Conservation (phyloP, 2,113 vertebrate genomes). For the Arothron firmamentum region DNA sequence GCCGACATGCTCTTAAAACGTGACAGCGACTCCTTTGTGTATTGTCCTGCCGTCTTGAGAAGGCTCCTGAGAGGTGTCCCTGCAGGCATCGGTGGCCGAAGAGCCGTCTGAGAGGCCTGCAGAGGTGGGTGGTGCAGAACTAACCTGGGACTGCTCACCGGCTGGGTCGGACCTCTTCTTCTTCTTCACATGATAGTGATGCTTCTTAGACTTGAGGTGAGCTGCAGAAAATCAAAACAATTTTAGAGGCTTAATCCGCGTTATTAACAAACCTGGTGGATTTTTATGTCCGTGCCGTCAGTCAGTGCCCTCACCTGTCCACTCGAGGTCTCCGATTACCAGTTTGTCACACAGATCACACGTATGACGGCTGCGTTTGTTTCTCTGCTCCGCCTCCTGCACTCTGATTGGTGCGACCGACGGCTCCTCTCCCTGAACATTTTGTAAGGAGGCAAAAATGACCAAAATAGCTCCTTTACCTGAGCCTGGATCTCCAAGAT, state of each 20-base stretch:
- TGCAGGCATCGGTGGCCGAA: slow-evolving; percentile 13
- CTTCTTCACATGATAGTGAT: slow-evolving; percentile 83
- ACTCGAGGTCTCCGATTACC: slow-evolving; percentile 92
- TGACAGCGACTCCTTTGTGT: slow-evolving; percentile 26
- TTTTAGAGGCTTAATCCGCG: too few species aligned
- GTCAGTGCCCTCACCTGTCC: slow-evolving; percentile 79
- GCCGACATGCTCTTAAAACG: slow-evolving; percentile 1
- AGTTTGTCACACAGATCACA: slow-evolving; percentile 86
- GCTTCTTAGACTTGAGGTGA: slow-evolving; percentile 89
- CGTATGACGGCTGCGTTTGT: slow-evolving; percentile 77
- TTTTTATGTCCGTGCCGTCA: too few species aligned
- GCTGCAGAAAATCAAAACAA: slow-evolving; percentile 64
- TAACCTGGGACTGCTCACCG: slow-evolving; percentile 10
- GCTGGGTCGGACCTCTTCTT: slow-evolving; percentile 71
- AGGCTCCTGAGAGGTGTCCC: slow-evolving; percentile 22
- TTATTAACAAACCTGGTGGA: too few species aligned
- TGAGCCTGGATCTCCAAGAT: too few species aligned
- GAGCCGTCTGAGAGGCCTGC: slow-evolving; percentile 24
- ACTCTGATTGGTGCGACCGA: slow-evolving; percentile 74
- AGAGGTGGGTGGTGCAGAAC: background rate
- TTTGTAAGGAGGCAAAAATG: background rate
- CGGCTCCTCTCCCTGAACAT: slow-evolving; percentile 78
- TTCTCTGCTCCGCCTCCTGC: slow-evolving; percentile 59
- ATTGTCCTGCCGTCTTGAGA: slow-evolving; percentile 12
- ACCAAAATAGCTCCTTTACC: background rate